These are phyloP conservation scores for Pseudoips prasinana DNA, from an alignment of 2,888 invertebrate species.

Conservation along the genomic window DNA sequence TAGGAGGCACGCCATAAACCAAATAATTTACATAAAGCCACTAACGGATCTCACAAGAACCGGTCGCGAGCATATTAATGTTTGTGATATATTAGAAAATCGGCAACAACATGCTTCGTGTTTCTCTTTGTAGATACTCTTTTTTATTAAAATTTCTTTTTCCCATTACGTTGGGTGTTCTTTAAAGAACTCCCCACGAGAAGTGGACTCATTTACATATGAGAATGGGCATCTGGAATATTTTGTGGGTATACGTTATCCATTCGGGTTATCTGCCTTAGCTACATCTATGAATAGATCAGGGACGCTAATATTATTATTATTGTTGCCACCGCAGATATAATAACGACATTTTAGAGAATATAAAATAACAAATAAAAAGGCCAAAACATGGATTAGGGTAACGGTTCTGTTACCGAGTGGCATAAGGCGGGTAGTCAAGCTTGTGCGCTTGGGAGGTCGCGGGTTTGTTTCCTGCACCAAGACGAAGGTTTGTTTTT, in stretches of 20 bases:
- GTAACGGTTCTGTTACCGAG: too few species aligned
- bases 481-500: too few species aligned
- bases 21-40: constrained; percentile 78
- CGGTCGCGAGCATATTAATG: constrained; percentile 73
- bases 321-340: too few species aligned
- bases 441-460: too few species aligned
- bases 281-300: constrained; percentile 1
- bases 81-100: constrained; percentile 80
- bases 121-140: constrained; percentile 51
- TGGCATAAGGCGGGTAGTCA: too few species aligned
- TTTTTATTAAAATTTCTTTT: constrained; percentile 66
- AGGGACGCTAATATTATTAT: not conserved
- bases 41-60: constrained; percentile 79
- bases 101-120: constrained; percentile 56
- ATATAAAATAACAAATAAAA: too few species aligned
- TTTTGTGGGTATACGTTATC: constrained; percentile 3
- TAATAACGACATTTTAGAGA: too few species aligned
- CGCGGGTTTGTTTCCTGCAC: too few species aligned
- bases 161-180: constrained; percentile 46
- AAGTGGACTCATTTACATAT: constrained; percentile 48
- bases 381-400: too few species aligned
- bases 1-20: constrained; percentile 71
- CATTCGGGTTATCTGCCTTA: not conserved
- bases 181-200: constrained; percentile 39
- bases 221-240: constrained; percentile 9